Percentiles rank a stretch among this genome's conserved stretches.
Conservation (phyloP, 1,140 invertebrate genomes). For the Micrasema longulum region DNA sequence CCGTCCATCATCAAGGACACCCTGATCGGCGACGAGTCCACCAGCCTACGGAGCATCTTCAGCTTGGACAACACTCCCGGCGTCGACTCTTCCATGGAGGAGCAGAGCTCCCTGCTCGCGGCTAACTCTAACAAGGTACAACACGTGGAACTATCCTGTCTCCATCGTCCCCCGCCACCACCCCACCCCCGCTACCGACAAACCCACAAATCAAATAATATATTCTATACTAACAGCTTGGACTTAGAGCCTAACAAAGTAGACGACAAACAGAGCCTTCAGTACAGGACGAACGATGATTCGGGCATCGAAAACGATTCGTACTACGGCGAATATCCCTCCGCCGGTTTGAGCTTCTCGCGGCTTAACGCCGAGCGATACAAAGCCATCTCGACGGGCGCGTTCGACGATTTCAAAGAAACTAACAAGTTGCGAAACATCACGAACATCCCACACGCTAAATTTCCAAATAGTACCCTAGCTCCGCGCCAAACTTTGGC, state of each 20-base stretch:
- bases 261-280: not conserved
- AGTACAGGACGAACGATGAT: conserved; percentile 22
- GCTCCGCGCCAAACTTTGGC: conserved; percentile 65
- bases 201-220: conserved; percentile 32
- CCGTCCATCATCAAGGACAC: conserved; percentile 81
- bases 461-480: conserved; percentile 58
- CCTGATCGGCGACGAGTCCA: conserved; percentile 65
- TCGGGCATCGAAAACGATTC: not conserved
- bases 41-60: conserved; percentile 64
- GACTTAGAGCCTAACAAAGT: conserved; percentile 4
- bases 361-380: conserved; percentile 65
- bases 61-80: conserved; percentile 64
- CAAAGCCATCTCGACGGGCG: conserved; percentile 58
- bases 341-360: conserved; percentile 60
- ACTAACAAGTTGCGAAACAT: conserved; percentile 44
- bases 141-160: conserved; percentile 67
- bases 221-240: conserved; percentile 45
- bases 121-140: conserved; percentile 65
- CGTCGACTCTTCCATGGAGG: conserved; percentile 29
- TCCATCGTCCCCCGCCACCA: conserved; percentile 56
- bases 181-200: conserved; percentile 51
- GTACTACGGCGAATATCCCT: conserved; percentile 13
- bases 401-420: conserved; percentile 41
- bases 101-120: conserved; percentile 31
- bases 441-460: conserved; percentile 53